Conservation (phyloP, 2,888 invertebrate genomes). For the Lasioglossum oenotherae region DNA sequence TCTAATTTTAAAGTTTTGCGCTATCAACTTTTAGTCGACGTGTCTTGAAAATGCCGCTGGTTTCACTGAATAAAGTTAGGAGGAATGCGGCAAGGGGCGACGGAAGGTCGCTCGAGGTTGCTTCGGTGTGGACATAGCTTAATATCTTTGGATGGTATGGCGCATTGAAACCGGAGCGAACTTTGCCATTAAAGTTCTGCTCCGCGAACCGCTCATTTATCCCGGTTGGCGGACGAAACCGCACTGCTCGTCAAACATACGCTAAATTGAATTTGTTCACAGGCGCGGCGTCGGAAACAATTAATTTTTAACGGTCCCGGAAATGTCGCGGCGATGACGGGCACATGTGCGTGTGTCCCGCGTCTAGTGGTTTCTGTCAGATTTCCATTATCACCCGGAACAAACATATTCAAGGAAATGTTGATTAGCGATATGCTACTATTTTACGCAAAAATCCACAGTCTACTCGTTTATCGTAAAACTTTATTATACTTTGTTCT, state of each 20-base stretch:
- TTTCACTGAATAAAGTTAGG: background rate
- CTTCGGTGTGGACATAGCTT: background rate
- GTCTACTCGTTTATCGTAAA: background rate
- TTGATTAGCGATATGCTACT: background rate
- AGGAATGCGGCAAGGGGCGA: background rate
- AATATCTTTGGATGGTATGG: background rate
- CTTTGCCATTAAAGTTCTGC: conserved; percentile 41
- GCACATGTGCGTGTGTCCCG: background rate
- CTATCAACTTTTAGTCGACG: background rate
- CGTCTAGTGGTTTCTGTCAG: background rate
- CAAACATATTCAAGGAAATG: background rate
- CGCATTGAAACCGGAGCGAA: conserved; percentile 16
- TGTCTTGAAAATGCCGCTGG: background rate
- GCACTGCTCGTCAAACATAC: conserved; percentile 44
- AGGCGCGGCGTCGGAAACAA: conserved; percentile 6
- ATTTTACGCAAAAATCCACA: too few relatives aligned
- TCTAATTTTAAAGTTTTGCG: background rate
- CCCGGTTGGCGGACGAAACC: conserved; percentile 28
- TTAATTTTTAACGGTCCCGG: conserved; percentile 32
- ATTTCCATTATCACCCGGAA: background rate
- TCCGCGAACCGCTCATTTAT: conserved; percentile 46
- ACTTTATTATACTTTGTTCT: background rate
- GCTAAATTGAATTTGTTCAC: conserved; percentile 35
- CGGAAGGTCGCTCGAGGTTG: background rate
- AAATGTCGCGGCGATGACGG: conserved; percentile 3